Evolutionary conservation across 2,113 vertebrate genomes (phyloP), one percentile per base, ranked within the genome.

Genomic region (Pomatostomus ruficeps): DNA sequence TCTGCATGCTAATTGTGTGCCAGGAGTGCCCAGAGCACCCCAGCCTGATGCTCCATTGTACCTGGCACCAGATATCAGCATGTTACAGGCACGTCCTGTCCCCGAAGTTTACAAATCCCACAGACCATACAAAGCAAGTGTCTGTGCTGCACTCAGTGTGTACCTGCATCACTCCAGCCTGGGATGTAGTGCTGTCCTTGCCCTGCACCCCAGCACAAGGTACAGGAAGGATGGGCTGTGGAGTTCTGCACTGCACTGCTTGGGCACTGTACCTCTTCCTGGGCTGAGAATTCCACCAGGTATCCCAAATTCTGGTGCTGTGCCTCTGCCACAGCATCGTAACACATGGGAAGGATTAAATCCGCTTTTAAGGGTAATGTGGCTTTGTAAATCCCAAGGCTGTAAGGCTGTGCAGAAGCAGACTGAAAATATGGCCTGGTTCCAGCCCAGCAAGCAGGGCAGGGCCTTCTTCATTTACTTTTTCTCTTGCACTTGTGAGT

Each of bases 291-390:
- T 65, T 31, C 54, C 62, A 71, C 19, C 72, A n/a, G 45, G 12
- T 31, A n/a, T 89, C 65, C 31, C 14, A 2, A 86, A 28, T 15
- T 23, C 58, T 25, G 25, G 42, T 2, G 4, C 65, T 0, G 0
- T 28, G 59, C 38, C 46, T 77, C 46, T 0, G 0, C 45, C 25
- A 4, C 48, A 46, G 78, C 36, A n/a, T 31, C 0, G 0, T 42
- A 79, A 57, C 85, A 73, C 7, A 7, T 5, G 19, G 71, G 80
- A 85, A 67, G 90, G 67, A 77, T 93, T 90, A 73, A 83, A 76
- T 61, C 58, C 70, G 68, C 26, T 62, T 78, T 91, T 70, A 49
- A 73, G 43, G 40, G 48, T 42, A 48, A 61, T 4, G 66, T 1
- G 7, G 90, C 45, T 94, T 82, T 82, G 58, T 52, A 70, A 89